Conservation (phyloP, 1,140 invertebrate genomes). For the Papilio dardanus region DNA sequence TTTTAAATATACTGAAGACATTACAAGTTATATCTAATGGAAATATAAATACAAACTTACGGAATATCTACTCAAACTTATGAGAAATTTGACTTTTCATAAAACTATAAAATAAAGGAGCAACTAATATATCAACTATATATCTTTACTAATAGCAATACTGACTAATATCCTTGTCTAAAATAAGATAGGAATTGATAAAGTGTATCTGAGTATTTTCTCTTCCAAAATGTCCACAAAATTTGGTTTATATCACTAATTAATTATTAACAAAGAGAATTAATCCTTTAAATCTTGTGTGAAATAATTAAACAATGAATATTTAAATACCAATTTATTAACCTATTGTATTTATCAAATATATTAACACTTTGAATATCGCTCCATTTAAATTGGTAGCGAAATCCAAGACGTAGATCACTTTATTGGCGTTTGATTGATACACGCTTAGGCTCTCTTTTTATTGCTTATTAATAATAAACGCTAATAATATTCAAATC, state of each 20-base stretch:
- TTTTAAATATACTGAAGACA: conserved; percentile 13
- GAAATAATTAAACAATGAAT: too few relatives aligned
- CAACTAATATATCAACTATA: too few relatives aligned
- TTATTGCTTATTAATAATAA: neutral
- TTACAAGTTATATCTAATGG: neutral
- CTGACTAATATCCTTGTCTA: too few relatives aligned
- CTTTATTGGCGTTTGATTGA: conserved; percentile 2
- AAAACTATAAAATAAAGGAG: neutral
- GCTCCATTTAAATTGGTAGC: neutral
- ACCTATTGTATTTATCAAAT: neutral
- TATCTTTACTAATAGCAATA: too few relatives aligned
- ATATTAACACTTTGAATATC: neutral
- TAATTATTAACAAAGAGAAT: neutral
- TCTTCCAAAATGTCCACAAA: too few relatives aligned
- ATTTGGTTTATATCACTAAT: too few relatives aligned
- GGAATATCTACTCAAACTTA: neutral
- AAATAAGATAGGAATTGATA: too few relatives aligned
- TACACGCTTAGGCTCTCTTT: neutral
- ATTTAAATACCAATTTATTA: neutral
- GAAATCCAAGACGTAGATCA: neutral
- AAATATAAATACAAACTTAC: conserved; percentile 27
- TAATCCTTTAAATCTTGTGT: neutral
- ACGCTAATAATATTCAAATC: neutral
- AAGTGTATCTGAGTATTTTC: too few relatives aligned
- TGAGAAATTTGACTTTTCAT: neutral